These are phyloP conservation scores for Hemibagrus wyckioides DNA, from an alignment of 2,113 vertebrate genomes.

Conservation along the genomic window DNA sequence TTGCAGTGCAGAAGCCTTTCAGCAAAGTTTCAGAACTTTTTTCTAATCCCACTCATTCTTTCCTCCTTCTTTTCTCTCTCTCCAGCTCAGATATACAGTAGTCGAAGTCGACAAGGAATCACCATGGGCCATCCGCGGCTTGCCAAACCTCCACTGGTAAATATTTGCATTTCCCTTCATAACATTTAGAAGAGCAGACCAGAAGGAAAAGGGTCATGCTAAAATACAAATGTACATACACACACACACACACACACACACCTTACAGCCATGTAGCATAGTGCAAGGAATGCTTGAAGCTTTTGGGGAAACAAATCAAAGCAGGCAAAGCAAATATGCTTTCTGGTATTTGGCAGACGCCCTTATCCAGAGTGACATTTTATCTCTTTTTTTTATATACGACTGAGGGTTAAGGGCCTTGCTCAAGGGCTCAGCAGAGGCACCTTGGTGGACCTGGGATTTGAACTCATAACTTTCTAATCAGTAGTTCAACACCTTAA, in stretches of 20 bases:
- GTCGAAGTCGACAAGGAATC: not conserved
- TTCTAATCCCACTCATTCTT: constrained; percentile 8
- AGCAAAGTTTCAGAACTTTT: not conserved
- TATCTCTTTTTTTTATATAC: no score
- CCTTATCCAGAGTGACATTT: no score
- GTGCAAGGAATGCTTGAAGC: constrained; percentile 44
- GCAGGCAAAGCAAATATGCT: constrained; percentile 60
- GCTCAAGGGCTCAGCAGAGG: no score
- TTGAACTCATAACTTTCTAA: no score
- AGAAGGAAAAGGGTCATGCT: constrained; percentile 53
- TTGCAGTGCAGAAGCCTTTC: not conserved
- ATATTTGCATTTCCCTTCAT: constrained; percentile 52
- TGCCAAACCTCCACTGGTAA: constrained; percentile 64
- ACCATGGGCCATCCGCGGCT: constrained; percentile 31
- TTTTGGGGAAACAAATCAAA: constrained; percentile 21
- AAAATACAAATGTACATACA: constrained; percentile 56
- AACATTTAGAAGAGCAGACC: constrained; percentile 52
- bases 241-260: constrained; percentile 22
- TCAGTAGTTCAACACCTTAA: no score
- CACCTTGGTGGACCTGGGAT: no score
- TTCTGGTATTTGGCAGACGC: no score
- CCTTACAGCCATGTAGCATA: constrained; percentile 47
- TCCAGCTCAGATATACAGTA: constrained; percentile 10
- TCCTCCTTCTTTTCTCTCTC: constrained; percentile 12
- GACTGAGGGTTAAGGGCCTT: no score